Evolutionary conservation across 2,113 vertebrate species (phyloP).

Genomic region (Phylloscopus trochilus): DNA sequence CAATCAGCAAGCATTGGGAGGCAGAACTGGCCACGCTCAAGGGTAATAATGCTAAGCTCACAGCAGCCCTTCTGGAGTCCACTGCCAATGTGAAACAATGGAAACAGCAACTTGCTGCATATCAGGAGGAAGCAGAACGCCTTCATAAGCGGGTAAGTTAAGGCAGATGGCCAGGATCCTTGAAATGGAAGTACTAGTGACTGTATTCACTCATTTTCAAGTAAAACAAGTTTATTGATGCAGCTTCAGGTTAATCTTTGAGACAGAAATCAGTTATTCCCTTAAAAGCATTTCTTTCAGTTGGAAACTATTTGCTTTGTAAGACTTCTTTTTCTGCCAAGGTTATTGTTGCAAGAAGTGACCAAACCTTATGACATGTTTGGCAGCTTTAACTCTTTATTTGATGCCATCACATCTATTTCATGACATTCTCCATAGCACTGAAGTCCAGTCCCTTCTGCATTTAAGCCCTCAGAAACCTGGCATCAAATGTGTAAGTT

Average conservation of each 20-base stretch:
- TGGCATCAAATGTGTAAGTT: background rate
- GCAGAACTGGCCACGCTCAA: slow-evolving; percentile 96
- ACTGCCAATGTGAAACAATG: slow-evolving; percentile 99
- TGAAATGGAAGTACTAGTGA: background rate
- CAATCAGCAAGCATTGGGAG: slow-evolving; percentile 97
- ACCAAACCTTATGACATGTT: background rate
- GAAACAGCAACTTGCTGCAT: slow-evolving; percentile 97
- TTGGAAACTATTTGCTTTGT: background rate
- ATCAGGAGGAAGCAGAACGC: slow-evolving; percentile 97
- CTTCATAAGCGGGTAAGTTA: slow-evolving; percentile 91
- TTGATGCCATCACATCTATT: background rate
- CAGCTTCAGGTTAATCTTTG: background rate
- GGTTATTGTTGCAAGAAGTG: background rate
- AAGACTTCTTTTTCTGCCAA: background rate
- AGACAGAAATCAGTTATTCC: background rate
- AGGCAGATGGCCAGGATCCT: background rate
- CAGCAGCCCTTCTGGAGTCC: slow-evolving; percentile 94
- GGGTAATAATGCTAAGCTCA: slow-evolving; percentile 97
- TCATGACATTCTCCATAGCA: background rate
- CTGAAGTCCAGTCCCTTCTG: background rate
- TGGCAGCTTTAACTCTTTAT: background rate
- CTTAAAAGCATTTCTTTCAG: background rate
- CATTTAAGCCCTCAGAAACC: background rate
- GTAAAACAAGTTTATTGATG: background rate
- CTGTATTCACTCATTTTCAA: background rate